phyloP scores from a whole-genome alignment of 1,140 invertebrate genomes.

The Leptinotarsa undecemlineata region DNA sequence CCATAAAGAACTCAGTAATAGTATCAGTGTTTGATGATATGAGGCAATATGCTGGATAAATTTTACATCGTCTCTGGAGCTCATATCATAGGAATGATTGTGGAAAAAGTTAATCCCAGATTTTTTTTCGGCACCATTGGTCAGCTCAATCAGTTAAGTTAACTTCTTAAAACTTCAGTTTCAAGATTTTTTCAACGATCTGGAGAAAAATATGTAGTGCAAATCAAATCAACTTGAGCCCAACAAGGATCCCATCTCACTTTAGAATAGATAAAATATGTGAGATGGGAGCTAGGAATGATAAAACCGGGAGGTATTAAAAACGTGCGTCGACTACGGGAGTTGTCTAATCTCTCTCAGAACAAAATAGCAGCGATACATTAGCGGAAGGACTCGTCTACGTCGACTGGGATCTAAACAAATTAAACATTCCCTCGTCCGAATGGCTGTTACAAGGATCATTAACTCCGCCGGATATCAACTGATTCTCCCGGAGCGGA shows the following conservation, averaged over 20 bases:
- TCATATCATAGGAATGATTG: no score
- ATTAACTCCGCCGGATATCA: conserved; percentile 5
- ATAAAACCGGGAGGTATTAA: conserved; percentile 21
- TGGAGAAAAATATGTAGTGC: background rate
- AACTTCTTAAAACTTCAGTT: no score
- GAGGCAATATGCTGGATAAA: no score
- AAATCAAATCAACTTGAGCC: background rate
- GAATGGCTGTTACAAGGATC: conserved; percentile 5
- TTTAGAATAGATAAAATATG: background rate
- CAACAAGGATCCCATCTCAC: background rate
- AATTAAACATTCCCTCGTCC: conserved; percentile 7
- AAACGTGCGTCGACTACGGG: conserved; percentile 6
- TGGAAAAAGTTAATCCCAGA: no score
- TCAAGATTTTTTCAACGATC: no score
- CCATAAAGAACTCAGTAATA: no score
- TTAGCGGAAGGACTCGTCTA: background rate
- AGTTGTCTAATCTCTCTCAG: conserved; percentile 5
- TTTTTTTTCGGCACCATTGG: no score
- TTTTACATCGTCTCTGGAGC: no score
- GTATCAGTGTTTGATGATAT: no score
- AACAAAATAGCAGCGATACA: conserved; percentile 2
- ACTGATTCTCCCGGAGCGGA: background rate
- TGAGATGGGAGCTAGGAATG: conserved; percentile 2
- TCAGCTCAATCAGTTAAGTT: no score
- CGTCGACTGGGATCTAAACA: conserved; percentile 5